A percentile compares a stretch with the other conserved stretches of the same genome.
Evolutionary conservation across 2,888 invertebrate species (phyloP).

Genomic region (Lasioglossum leucozonium): DNA sequence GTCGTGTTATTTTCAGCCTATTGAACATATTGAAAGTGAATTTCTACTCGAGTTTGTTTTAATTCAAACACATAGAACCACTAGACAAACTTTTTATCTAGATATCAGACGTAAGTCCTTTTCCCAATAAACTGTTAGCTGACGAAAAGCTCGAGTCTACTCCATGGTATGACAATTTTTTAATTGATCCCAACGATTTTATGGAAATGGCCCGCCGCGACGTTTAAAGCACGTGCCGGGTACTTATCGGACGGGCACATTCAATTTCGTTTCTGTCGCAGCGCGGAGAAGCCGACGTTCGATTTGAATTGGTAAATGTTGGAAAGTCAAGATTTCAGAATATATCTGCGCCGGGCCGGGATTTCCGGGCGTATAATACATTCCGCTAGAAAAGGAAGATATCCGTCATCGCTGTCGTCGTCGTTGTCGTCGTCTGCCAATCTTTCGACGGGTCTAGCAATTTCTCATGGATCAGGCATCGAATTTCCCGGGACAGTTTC

Average conservation of each 20-base stretch:
- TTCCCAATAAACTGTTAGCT: too few relatives aligned
- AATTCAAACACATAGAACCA: too few relatives aligned
- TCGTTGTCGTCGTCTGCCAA: constrained; percentile 10
- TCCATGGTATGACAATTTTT: too few relatives aligned
- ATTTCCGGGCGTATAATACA: constrained; percentile 6
- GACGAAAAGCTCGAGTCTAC: too few relatives aligned
- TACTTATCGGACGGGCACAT: not conserved
- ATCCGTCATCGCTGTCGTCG: not conserved
- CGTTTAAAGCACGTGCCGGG: not conserved
- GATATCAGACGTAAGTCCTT: too few relatives aligned
- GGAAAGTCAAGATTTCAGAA: constrained; percentile 13
- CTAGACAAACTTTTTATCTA: too few relatives aligned
- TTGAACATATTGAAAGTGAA: too few relatives aligned
- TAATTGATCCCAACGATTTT: not conserved
- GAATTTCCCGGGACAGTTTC: not conserved
- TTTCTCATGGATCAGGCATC: not conserved
- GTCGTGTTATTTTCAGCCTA: too few relatives aligned
- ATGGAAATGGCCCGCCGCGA: not conserved
- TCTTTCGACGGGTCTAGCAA: not conserved
- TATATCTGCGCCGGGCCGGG: not conserved
- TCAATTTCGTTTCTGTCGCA: not conserved
- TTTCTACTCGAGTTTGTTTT: too few relatives aligned
- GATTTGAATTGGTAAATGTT: constrained; percentile 45
- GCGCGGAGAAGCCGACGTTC: not conserved
- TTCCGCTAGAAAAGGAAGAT: not conserved